These are phyloP conservation scores for Paradoxurus hermaphroditus DNA, from an alignment of 2,113 vertebrate species.

Conservation along the genomic window DNA sequence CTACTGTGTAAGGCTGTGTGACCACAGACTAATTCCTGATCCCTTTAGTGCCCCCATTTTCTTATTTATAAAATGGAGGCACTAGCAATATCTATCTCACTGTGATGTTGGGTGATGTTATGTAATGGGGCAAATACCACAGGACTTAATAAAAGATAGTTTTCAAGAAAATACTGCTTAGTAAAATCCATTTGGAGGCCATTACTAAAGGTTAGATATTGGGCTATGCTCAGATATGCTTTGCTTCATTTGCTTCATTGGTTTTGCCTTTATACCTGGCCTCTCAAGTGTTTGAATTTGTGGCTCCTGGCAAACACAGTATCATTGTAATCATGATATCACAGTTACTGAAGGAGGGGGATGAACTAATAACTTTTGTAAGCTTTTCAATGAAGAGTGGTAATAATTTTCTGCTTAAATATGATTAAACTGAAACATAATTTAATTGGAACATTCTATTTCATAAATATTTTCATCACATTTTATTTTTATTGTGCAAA, in stretches of 20 bases:
- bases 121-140: not conserved
- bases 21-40: not conserved
- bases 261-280: not conserved
- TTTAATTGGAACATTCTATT: not conserved
- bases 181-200: not conserved
- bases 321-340: not conserved
- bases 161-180: not conserved
- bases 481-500: not conserved
- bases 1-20: not conserved
- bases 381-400: not conserved
- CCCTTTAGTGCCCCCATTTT: not conserved
- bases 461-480: not conserved
- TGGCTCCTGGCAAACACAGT: not conserved
- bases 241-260: not conserved
- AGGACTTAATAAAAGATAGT: not conserved
- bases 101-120: not conserved
- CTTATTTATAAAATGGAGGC: conserved; percentile 3
- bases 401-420: not conserved
- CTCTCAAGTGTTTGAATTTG: not conserved
- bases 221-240: not conserved
- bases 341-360: not conserved
- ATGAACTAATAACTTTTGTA: not conserved
- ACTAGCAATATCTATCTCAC: not conserved
- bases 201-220: not conserved
- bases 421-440: not conserved